phyloP scores from a whole-genome alignment of 2,113 vertebrate genomes.

The Nothobranchius kuhntae region DNA sequence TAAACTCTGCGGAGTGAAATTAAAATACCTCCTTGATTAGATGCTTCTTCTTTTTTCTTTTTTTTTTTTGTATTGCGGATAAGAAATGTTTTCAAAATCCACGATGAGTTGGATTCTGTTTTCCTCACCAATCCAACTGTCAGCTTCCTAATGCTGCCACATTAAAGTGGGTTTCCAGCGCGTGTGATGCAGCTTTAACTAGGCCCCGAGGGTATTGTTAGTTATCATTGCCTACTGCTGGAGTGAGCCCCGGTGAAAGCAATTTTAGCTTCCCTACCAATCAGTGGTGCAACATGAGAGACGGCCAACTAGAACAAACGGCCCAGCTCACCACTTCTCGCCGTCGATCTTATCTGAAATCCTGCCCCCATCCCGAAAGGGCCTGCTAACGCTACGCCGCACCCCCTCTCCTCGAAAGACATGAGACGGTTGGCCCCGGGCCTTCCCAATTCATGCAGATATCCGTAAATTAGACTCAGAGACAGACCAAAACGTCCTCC shows the following conservation, averaged over 20 bases:
- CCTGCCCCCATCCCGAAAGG: slow-evolving; percentile 73
- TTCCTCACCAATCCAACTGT: slow-evolving; percentile 82
- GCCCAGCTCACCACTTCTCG: slow-evolving; percentile 68
- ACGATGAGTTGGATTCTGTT: slow-evolving; percentile 74
- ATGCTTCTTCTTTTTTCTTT: slow-evolving; percentile 11
- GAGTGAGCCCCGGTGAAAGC: slow-evolving; percentile 81
- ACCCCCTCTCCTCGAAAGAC: slow-evolving; percentile 65
- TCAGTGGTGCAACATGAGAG: slow-evolving; percentile 82
- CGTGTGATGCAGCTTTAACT: slow-evolving; percentile 89
- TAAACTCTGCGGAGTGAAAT: slow-evolving; percentile 74
- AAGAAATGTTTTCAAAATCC: slow-evolving; percentile 85
- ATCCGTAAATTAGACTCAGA: slow-evolving; percentile 79
- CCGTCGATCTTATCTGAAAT: slow-evolving; percentile 79
- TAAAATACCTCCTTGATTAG: slow-evolving; percentile 75
- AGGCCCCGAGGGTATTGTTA: slow-evolving; percentile 93
- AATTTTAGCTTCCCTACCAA: slow-evolving; percentile 86
- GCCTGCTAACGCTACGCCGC: slow-evolving; percentile 63
- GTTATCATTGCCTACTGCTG: slow-evolving; percentile 91
- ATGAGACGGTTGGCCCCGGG: slow-evolving; percentile 70
- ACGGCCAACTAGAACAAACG: slow-evolving; percentile 80
- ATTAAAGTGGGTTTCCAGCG: slow-evolving; percentile 88
- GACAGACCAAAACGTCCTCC: slow-evolving; percentile 70
- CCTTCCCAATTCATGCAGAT: slow-evolving; percentile 75
- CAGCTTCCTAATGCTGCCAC: slow-evolving; percentile 89
- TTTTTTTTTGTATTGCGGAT: slow-evolving; percentile 75